Conservation (phyloP, 2,888 invertebrate species). For the Arge pagana region DNA sequence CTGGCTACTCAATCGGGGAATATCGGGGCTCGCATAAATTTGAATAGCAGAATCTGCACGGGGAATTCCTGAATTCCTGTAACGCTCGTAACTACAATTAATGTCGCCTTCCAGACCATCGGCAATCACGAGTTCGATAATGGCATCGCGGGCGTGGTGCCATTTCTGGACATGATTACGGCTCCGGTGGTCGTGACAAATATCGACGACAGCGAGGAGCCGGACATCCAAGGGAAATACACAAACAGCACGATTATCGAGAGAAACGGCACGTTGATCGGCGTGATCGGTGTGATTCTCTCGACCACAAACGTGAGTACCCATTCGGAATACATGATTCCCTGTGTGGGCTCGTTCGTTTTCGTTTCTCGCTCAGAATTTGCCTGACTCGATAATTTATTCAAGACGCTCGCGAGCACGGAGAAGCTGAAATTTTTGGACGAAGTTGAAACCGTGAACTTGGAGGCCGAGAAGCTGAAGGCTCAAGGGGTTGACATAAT, state of each 20-base stretch:
- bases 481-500: slow-evolving; percentile 74
- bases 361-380: no score
- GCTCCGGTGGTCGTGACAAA: slow-evolving; percentile 77
- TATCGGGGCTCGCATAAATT: no score
- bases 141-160: slow-evolving; percentile 71
- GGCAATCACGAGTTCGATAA: slow-evolving; percentile 91
- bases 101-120: slow-evolving; percentile 70
- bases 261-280: slow-evolving; percentile 69
- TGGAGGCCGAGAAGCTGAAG: slow-evolving; percentile 68
- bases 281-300: slow-evolving; percentile 78
- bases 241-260: slow-evolving; percentile 69
- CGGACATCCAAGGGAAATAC: slow-evolving; percentile 66
- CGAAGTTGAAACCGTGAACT: slow-evolving; percentile 69
- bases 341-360: slow-evolving; percentile 4
- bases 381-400: slow-evolving; percentile 20
- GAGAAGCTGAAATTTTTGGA: slow-evolving; percentile 72
- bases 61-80: no score
- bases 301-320: slow-evolving; percentile 67
- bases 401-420: slow-evolving; percentile 69
- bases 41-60: no score
- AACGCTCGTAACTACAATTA: no score
- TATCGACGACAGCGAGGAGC: slow-evolving; percentile 72
- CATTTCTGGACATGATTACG: slow-evolving; percentile 68
- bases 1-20: no score
- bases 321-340: neutral